Evolutionary conservation across 2,797 vertebrate genomes (phyloP).

Genomic region (Lacerta viridis): DNA sequence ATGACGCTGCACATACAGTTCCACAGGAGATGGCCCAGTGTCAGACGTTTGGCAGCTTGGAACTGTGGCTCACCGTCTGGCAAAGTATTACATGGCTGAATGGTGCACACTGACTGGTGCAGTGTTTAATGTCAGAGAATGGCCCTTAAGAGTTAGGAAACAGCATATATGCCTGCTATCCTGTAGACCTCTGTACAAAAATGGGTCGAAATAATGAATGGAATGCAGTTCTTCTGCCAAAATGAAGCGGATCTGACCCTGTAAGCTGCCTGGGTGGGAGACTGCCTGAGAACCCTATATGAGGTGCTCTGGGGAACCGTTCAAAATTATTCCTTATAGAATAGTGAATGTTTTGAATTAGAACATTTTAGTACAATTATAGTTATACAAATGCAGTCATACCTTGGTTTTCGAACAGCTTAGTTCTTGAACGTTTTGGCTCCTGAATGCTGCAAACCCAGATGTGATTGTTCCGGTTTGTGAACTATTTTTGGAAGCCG

Average conservation of each 20-base stretch:
- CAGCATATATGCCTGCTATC: background rate
- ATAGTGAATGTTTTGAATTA: constrained; percentile 11
- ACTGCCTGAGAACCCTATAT: background rate
- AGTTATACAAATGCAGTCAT: background rate
- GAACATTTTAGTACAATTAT: background rate
- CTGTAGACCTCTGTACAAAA: background rate
- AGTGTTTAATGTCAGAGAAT: background rate
- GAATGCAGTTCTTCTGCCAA: background rate
- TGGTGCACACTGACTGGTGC: background rate
- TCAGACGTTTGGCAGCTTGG: background rate
- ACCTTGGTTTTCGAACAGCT: too few relatives aligned
- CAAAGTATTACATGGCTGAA: background rate
- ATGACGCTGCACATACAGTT: background rate
- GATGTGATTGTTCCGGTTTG: too few relatives aligned
- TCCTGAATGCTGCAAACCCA: too few relatives aligned
- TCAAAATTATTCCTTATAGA: background rate
- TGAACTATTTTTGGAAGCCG: too few relatives aligned
- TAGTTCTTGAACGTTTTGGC: background rate
- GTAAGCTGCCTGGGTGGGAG: background rate
- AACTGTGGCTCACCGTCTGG: background rate
- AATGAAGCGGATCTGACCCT: background rate
- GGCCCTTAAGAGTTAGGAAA: background rate
- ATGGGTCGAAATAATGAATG: background rate
- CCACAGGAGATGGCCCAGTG: too few relatives aligned
- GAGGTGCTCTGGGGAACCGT: background rate